Base-by-base conservation (phyloP, 2,888 invertebrate species). In the Hemaris fuciformis region DNA sequence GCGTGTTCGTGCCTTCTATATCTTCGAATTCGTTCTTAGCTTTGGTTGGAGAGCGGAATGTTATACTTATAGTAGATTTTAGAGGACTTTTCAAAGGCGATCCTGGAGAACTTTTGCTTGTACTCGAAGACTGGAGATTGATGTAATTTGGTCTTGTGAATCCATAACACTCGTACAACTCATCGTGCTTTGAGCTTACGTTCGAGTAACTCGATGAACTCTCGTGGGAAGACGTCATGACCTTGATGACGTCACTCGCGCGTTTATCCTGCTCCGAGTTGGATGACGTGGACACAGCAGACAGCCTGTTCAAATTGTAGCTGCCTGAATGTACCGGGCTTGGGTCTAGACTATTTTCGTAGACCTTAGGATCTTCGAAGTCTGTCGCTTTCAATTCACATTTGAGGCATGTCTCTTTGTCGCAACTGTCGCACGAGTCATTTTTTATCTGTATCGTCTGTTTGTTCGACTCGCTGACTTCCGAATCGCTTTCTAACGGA, bases 31-130 rank as follows among this genome's bases (percentile, higher is more conserved):
- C 87, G 10, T 53, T 53, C 79, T 79, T 90, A 2, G 75, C 74
- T 75, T 93, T 94, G 1, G 91, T 93, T 0, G 95, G 95, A 3
- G 95, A 95, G 76, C 95, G 90, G 77, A 95, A 96, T 1, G 95
- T 95, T 7, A 96, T 96, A 82, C 95, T 95, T 23, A 96, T 96
- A 0, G 96, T 96, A 1, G 95, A 95, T 75, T 95, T 93, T 0
- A 95, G 81, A 0, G 95, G 95, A 73, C 94, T 94, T 73, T 91
- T 90, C 8, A 91, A 70, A 0, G 92, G 92, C 1, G 85, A 84
- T 0, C 87, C 88, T 0, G 91, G 90, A 0, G 91, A 89, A 56
- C 89, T 88, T 72, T 90, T 91, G 1, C 88, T 89, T 0, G 87
- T 89, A 23, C 88, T 89, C 3, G 91, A 88, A 0, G 92, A 91